Base-by-base conservation (phyloP, 2,797 vertebrate genomes). In the Limnodromus scolopaceus region DNA sequence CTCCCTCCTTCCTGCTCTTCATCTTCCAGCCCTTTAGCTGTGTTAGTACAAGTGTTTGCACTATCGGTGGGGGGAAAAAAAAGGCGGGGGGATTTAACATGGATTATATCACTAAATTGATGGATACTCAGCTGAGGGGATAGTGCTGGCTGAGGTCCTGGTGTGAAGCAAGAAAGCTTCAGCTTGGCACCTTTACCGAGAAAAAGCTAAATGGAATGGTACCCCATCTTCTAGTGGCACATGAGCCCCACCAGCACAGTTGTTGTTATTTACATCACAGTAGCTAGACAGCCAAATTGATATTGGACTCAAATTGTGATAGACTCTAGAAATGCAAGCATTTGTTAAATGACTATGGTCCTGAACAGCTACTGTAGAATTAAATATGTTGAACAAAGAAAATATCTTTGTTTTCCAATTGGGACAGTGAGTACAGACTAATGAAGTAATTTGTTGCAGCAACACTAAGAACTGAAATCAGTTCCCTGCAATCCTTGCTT, bases 271-370 rank as follows among this genome's bases (percentile, higher is more conserved):
- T 95, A 76, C 60, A 88, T 43, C 66, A 55, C 13, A 11, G 7
- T 41, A 90, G 51, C 46, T 61, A 92, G 87, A 90, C 61, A 79
- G 72, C 43, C 85, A 91, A 91, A 87, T 80, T 87, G 41, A 49
- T 71, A 75, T 78, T 83, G 38, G 61, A 78, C 43, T 87, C 53
- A 75, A 65, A 82, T 81, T 91, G 54, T 88, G 61, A 82, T 63
- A 76, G 61, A 78, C 46, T 71, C 61, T 63, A 86, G n/a, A 88
- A 96, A 89, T 69, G n/a, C 38, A 91, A 76, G 25, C 82, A 84
- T 93, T 96, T 93, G 77, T 95, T 94, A 89, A 92, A 95, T 66
- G 8, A 27, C 60, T 81, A 12, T 80, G 90, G 61, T 85, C 57
- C 58, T 89, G 46, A 94, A 58, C 36, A 75, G 76, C 76, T 91